phyloP scores from a whole-genome alignment of 2,113 vertebrate species.

The Romanogobio albipinnatus region DNA sequence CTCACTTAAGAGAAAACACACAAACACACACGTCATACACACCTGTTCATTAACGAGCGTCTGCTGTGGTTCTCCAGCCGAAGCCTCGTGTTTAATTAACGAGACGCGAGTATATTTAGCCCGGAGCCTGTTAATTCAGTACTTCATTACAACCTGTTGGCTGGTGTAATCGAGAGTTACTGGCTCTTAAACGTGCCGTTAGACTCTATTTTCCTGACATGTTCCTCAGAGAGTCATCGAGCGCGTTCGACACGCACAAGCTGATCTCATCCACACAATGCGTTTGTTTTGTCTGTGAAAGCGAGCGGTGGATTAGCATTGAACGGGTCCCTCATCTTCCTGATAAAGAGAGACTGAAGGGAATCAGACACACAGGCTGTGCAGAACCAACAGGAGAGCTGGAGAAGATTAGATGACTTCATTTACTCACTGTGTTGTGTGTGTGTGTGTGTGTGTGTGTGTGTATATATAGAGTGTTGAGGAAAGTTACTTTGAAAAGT shows the following conservation, averaged over 20 bases:
- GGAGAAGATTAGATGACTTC: background rate
- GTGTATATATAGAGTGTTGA: too few species aligned
- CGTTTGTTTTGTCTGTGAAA: background rate
- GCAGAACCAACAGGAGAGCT: background rate
- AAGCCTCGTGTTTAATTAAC: conserved; percentile 54
- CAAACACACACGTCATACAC: background rate
- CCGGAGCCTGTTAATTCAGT: conserved; percentile 61
- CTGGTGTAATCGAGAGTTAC: conserved; percentile 36
- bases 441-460: too few species aligned
- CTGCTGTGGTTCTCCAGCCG: background rate
- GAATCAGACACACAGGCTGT: background rate
- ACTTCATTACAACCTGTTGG: conserved; percentile 63
- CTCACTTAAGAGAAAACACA: too few species aligned
- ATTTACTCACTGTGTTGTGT: background rate
- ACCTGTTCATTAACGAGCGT: conserved; percentile 36
- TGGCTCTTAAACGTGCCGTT: conserved; percentile 61
- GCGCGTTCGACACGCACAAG: background rate
- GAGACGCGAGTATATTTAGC: conserved; percentile 46
- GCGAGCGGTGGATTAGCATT: background rate
- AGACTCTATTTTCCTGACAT: background rate
- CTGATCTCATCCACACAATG: too few species aligned
- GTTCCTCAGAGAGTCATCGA: background rate
- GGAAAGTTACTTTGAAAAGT: too few species aligned
- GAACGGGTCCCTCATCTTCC: background rate
- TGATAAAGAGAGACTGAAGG: background rate